Evolutionary conservation across 64 coral and sea anemone species (phyloP), one percentile per base, ranked within the genome.

Genomic region (Dendronephthya gigantea): DNA sequence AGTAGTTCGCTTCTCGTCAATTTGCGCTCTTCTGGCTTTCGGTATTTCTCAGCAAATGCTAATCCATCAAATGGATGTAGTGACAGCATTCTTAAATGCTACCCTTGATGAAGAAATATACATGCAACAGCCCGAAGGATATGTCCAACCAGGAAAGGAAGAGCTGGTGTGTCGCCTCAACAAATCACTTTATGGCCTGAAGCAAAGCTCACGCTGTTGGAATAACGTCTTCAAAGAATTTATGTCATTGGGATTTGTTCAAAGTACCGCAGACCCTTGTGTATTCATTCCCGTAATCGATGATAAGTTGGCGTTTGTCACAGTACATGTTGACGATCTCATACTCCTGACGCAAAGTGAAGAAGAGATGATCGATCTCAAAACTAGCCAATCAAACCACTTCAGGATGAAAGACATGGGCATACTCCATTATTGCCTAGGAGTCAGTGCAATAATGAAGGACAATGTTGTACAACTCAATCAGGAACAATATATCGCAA

Each of bases 251-350:
- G 88, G 88, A 31, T 90, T 90, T 31, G 82, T 29, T 84, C 85
- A 83, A 47, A 62, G 84, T 35, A 23, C 88, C 29, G 76, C 68
- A 75, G 88, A 93, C 72, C 83, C 84, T 23, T 93, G 91, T 83
- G 65, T 90, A 8, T 93, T 86, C 50, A 76, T 87, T 34, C 49
- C 23, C 50, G 74, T 82, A 65, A n/a, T 62, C 16, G 36, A 86
- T 7, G 84, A 87, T 43, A 30, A 48, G 29, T 25, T 83, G 41
- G 35, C 58, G 48, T 85, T 92, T 23, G 82, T 92, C 59, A 83
- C 52, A 23, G 86, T 91, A 16, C 48, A 88, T 84, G 85, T 92
- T 9, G 86, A 88, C 41, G 81, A 92, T 34, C 51, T 83, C 28
- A 43, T 86, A 59, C 50, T 88, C 9, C 68, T 82, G 39, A 86